Conservation (phyloP, 2,888 invertebrate species). For the Drosophila rellima region DNA sequence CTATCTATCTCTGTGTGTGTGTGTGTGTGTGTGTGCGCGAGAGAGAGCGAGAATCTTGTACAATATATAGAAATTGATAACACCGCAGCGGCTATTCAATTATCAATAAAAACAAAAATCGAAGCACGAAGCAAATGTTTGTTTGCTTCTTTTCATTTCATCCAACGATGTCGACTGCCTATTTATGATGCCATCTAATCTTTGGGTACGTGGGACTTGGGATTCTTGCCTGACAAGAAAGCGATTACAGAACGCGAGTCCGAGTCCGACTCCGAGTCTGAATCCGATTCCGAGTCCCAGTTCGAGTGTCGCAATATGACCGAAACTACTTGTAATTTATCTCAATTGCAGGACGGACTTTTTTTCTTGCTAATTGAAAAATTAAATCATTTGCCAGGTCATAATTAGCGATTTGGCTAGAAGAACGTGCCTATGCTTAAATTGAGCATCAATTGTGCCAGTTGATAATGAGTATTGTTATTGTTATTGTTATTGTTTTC, state of each 20-base stretch:
- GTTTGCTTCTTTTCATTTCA: slow-evolving; percentile 27
- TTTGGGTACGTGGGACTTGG: slow-evolving; percentile 15
- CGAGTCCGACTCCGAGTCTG: background rate
- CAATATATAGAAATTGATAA: slow-evolving; percentile 58
- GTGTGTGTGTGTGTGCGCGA: background rate
- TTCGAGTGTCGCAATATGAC: slow-evolving; percentile 36
- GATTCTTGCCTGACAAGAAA: background rate
- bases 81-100: slow-evolving; percentile 45
- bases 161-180: slow-evolving; percentile 1
- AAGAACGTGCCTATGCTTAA: slow-evolving; percentile 33
- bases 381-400: slow-evolving; percentile 78
- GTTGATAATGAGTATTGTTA: slow-evolving; percentile 68
- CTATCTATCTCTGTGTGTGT: slow-evolving; percentile 3
- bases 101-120: slow-evolving; percentile 61
- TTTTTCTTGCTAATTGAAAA: slow-evolving; percentile 75
- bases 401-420: slow-evolving; percentile 61
- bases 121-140: slow-evolving; percentile 50
- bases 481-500: slow-evolving; percentile 21
- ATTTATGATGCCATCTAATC: slow-evolving; percentile 37
- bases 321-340: slow-evolving; percentile 60
- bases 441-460: slow-evolving; percentile 70
- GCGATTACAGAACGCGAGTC: background rate
- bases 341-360: slow-evolving; percentile 65
- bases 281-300: background rate
- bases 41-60: slow-evolving; percentile 5